Conservation (phyloP, 2,888 invertebrate species). For the Ornithoptera priamus region DNA sequence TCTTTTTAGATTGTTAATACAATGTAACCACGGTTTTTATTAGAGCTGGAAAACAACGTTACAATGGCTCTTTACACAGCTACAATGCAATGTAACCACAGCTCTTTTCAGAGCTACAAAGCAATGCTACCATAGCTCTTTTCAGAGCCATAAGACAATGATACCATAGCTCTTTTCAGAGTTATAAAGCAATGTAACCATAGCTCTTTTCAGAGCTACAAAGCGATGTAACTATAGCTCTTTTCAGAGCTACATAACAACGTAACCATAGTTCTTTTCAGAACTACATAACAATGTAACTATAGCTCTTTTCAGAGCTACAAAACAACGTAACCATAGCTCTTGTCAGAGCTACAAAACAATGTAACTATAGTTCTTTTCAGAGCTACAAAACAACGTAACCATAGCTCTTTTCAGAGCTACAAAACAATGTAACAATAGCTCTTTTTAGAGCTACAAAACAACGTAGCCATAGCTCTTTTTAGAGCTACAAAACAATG, state of each 20-base stretch:
- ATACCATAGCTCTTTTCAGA: conserved; percentile 13
- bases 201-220: background rate
- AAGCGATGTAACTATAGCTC: background rate
- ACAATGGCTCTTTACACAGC: background rate
- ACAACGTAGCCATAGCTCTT: conserved; percentile 10
- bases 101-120: conserved; percentile 3
- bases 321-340: conserved; percentile 4
- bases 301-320: background rate
- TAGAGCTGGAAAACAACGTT: conserved; percentile 18
- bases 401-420: no score
- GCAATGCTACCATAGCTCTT: conserved; percentile 6
- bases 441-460: no score
- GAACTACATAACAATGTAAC: background rate
- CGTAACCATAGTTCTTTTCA: background rate
- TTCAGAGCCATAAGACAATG: conserved; percentile 15
- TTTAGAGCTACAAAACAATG: conserved; percentile 4
- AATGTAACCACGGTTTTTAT: background rate
- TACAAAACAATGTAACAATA: no score
- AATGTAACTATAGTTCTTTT: conserved; percentile 16
- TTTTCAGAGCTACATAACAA: no score
- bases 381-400: background rate
- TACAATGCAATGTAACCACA: background rate
- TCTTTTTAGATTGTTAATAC: background rate
- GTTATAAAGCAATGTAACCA: background rate
- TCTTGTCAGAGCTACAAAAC: conserved; percentile 17